phyloP scores from a whole-genome alignment of 1,140 invertebrate species.

The Listronotus bonariensis region DNA sequence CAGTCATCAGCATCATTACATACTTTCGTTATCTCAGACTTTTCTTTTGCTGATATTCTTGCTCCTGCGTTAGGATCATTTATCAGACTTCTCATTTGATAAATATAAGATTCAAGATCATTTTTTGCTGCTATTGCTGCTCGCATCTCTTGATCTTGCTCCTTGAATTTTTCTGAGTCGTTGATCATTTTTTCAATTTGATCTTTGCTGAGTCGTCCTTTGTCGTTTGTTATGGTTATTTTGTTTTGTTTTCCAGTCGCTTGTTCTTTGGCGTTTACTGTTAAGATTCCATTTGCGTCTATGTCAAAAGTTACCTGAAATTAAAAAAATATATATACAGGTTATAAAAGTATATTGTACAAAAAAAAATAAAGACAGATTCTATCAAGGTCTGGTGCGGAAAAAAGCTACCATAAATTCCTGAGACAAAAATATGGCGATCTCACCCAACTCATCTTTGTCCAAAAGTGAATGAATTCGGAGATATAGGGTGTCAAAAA shows the following conservation, averaged over 20 bases:
- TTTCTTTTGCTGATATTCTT: slow-evolving; percentile 56
- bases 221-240: slow-evolving; percentile 59
- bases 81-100: slow-evolving; percentile 66
- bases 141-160: slow-evolving; percentile 60
- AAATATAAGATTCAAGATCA: slow-evolving; percentile 73
- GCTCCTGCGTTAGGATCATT: slow-evolving; percentile 51
- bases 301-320: slow-evolving; percentile 59
- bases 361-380: too few species aligned
- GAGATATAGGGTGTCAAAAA: too few species aligned
- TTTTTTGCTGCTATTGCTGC: slow-evolving; percentile 68
- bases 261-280: slow-evolving; percentile 65
- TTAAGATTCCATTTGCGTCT: slow-evolving; percentile 63
- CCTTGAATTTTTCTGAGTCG: slow-evolving; percentile 63
- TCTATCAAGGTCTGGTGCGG: too few species aligned
- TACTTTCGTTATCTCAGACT: slow-evolving; percentile 55
- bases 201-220: slow-evolving; percentile 54
- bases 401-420: too few species aligned
- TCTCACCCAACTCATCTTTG: too few species aligned
- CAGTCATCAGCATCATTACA: slow-evolving; percentile 63
- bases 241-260: slow-evolving; percentile 57
- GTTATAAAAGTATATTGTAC: too few species aligned
- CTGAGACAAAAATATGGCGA: too few species aligned
- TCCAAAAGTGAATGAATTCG: too few species aligned
- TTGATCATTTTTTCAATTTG: slow-evolving; percentile 64
- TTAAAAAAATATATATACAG: neutral